A percentile compares a stretch with the other conserved stretches of the same genome.
Conservation (phyloP, 2,888 invertebrate genomes). For the Leptarthrus brevirostris region DNA sequence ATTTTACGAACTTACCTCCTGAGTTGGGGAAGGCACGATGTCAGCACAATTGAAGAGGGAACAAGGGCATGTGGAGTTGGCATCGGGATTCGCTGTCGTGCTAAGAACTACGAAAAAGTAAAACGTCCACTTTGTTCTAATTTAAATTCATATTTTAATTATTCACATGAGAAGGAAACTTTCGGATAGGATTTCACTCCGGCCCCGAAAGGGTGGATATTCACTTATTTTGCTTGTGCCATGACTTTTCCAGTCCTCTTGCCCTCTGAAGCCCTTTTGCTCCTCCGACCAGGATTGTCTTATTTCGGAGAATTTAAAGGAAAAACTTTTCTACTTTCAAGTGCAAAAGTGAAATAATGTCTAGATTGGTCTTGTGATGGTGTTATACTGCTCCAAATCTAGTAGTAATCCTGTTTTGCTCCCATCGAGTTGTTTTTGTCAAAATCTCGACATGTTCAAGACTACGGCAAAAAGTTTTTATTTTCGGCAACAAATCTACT, state of each 20-base stretch:
- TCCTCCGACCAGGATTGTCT: no score
- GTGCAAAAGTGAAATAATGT: conserved; percentile 27
- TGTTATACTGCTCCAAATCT: not conserved
- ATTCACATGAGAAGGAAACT: conserved; percentile 39
- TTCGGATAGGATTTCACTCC: not conserved
- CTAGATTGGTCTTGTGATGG: not conserved
- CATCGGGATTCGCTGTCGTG: no score
- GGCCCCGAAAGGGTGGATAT: no score
- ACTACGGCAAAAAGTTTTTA: conserved; percentile 20
- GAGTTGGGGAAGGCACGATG: not conserved
- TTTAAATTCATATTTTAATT: conserved; percentile 46
- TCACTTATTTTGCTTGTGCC: no score
- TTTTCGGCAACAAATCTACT: conserved; percentile 32
- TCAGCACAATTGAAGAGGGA: conserved; percentile 1
- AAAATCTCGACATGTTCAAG: conserved; percentile 35
- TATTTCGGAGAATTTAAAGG: conserved; percentile 18
- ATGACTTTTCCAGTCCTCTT: no score
- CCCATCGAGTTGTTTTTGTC: conserved; percentile 7
- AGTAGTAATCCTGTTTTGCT: not conserved
- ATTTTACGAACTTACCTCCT: not conserved
- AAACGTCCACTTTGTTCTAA: conserved; percentile 33
- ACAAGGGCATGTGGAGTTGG: conserved; percentile 4
- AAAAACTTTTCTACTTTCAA: conserved; percentile 44
- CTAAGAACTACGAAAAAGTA: conserved; percentile 12
- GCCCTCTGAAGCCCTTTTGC: no score